These are phyloP conservation scores for Unio pictorum DNA, from an alignment of 2,888 invertebrate species.

Conservation along the genomic window DNA sequence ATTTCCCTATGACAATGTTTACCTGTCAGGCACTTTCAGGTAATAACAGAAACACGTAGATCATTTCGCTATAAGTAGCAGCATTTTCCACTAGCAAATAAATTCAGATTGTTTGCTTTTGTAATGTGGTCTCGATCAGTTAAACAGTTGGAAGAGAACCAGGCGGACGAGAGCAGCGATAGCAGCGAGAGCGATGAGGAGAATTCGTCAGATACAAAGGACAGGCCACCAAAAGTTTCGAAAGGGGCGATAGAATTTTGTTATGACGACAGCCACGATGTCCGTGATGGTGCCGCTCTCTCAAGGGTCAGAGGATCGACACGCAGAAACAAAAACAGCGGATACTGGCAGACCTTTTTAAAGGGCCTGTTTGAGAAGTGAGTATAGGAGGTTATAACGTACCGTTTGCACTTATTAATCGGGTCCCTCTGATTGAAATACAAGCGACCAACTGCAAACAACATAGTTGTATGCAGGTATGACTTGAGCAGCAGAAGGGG, in stretches of 20 bases:
- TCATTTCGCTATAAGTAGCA: too few relatives aligned
- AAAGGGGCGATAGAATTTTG: conserved; percentile 2
- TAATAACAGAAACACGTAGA: too few relatives aligned
- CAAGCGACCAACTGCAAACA: too few relatives aligned
- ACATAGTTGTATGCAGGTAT: too few relatives aligned
- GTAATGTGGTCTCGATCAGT: conserved; percentile 15
- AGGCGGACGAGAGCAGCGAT: conserved; percentile 51
- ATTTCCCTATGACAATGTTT: too few relatives aligned
- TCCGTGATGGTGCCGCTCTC: neutral
- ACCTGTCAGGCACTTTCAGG: too few relatives aligned
- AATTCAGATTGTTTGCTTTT: neutral
- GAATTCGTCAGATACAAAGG: neutral
- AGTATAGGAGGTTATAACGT: conserved; percentile 8
- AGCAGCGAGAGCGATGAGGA: conserved; percentile 31
- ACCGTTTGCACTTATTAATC: too few relatives aligned
- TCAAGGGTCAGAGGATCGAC: conserved; percentile 15
- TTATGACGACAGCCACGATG: conserved; percentile 16
- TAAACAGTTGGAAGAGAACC: conserved; percentile 49
- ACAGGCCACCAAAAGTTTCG: neutral
- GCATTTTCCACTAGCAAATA: too few relatives aligned
- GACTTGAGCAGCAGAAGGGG: too few relatives aligned
- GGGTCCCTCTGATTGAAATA: too few relatives aligned
- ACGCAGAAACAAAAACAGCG: conserved; percentile 45
- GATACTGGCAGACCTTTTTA: conserved; percentile 58
- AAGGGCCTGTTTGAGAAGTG: conserved; percentile 60